A percentile compares a stretch with the other conserved stretches of the same genome.
Evolutionary conservation across 2,113 vertebrate genomes (phyloP).

Genomic region (Budorcas taxicolor): DNA sequence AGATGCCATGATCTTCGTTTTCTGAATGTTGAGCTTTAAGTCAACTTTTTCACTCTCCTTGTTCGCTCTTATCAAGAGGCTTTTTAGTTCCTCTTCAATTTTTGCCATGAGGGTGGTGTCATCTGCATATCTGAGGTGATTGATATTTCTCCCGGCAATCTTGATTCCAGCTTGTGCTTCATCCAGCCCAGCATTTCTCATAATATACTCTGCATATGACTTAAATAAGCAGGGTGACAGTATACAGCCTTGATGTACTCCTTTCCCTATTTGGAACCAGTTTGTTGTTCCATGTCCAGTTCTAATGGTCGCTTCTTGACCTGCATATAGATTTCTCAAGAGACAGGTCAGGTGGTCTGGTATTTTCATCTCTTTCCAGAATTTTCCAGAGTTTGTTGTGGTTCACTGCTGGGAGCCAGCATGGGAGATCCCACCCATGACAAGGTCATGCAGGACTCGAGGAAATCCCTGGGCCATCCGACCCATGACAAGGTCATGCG

Average conservation of each 20-base stretch:
- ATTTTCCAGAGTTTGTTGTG: neutral
- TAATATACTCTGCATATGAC: neutral
- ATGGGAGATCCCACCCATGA: too few relatives aligned
- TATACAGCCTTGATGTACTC: neutral
- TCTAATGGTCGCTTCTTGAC: neutral
- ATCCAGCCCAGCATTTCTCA: neutral
- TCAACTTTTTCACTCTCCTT: too few relatives aligned
- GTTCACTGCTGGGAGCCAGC: neutral
- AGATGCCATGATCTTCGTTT: too few relatives aligned
- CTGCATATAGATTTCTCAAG: neutral
- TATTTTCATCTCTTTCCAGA: neutral
- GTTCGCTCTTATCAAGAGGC: too few relatives aligned
- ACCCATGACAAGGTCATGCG: too few relatives aligned
- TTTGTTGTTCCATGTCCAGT: neutral
- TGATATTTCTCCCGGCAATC: neutral
- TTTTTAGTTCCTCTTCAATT: neutral
- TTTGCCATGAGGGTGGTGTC: neutral
- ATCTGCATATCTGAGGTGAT: neutral
- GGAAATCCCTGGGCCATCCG: too few relatives aligned
- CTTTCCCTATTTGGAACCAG: neutral
- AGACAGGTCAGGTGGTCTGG: neutral
- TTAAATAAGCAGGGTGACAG: neutral
- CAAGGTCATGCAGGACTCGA: too few relatives aligned
- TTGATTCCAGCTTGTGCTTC: neutral
- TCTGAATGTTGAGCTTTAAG: too few relatives aligned